Base-by-base conservation (phyloP, 2,797 vertebrate species). In the Pipistrellus pygmaeus region DNA sequence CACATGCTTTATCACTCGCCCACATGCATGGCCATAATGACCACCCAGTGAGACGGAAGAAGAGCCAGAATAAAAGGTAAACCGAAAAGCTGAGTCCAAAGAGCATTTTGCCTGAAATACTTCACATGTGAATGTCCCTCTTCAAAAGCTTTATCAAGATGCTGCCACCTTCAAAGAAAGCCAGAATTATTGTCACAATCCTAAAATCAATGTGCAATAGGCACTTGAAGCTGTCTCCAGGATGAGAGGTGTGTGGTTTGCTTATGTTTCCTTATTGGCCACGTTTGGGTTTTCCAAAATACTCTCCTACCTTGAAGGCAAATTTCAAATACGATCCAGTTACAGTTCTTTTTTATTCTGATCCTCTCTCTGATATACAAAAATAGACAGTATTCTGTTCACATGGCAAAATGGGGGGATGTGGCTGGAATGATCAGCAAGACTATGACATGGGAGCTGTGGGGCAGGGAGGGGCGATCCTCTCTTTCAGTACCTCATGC, bases 211-310 rank as follows among this genome's bases (percentile, higher is more conserved):
- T 64, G 85, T 17, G 2, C 53, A 92, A 10, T 25, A 64, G 55
- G 76, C 20, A n/a, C n/a, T 4, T 48, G 27, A 85, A 66, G 55
- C 51, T 93, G 32, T 94, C 57, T 57, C n/a, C 2, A 17, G n/a
- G 51, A 69, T 17, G 35, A 88, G n/a, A 46, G 48, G 14, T 13
- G 1, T 13, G 1, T 27, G 18, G 71, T 90, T 92, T 41, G 6
- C 62, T 60, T 57, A 15, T 51, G 20, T 20, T 62, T 86, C 57
- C n/a, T 32, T 51, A 32, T 21, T 76, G 57, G 95, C 38, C 35
- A 81, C 66, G 72, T 90, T 95, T 85, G 46, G 73, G 30, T 77
- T 96, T 93, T 90, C 80, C 69, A 69, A 96, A 87, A 82, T 46
- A 81, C 12, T 73, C 30, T 69, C 32, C 15, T 80, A 64, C 51